Evolutionary conservation across 2,797 vertebrate species (phyloP), one percentile per base, ranked within the genome.

Genomic region (Dromococcyx pavoninus): DNA sequence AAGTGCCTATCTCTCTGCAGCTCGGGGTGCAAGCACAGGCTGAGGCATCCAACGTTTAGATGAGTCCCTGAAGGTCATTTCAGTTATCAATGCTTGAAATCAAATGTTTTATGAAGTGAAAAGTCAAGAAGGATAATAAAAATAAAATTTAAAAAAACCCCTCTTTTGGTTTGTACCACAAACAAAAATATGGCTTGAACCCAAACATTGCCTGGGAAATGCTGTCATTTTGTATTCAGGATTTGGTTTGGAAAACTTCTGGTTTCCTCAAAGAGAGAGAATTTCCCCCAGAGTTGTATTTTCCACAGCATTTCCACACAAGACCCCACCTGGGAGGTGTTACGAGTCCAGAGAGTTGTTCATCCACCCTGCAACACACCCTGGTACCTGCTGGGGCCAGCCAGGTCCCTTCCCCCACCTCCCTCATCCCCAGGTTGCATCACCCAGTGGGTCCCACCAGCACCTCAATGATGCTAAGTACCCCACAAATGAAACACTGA

Each of bases 331-430:
- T 32, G 35, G 17, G 9, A 66, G 5, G 1, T 8, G 7, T 33
- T 37, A 22, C 0, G 0, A 50, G 28, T 17, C 24, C 2, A 1
- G 21, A 30, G 44, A 21, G 9, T 5, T 6, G 0, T 50, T 58
- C 44, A 10, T 25, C 43, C 54, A 25, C 7, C 74, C 37, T 66
- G 23, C 57, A 62, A 46, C 57, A 46, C n/a, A 60, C 7, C 4
- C 28, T 37, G 37, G 3, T 12, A 24, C n/a, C 41, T 41, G 11
- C 24, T 46, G 62, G 50, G 24, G 9, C 16, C 44, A 74, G 5
- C 23, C 41, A 48, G 24, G 5, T 75, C 9, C 0, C 21, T 61
- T 37, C 22, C 16, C 10, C 21, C 21, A 18, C 54, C 46, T 35
- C 50, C 66, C 5, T 32, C 16, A 27, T 67, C 80, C 23, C 33